Evolutionary conservation across 2,888 invertebrate genomes (phyloP).

Genomic region (Eupeodes latifasciatus): DNA sequence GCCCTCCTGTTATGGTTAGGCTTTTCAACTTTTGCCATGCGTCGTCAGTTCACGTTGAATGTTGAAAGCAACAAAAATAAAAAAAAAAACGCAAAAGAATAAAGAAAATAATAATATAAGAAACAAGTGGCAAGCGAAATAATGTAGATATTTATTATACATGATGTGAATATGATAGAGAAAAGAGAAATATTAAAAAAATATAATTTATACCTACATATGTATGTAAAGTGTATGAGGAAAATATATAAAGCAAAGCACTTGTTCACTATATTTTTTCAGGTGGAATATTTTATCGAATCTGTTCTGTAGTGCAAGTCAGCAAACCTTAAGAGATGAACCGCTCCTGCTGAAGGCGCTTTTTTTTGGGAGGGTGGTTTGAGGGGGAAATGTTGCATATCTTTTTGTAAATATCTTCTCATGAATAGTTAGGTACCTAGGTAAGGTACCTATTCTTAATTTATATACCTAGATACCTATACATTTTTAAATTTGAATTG

Average conservation of each 20-base stretch:
- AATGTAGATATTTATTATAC: conserved; percentile 14
- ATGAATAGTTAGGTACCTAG: not conserved
- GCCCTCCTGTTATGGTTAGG: conserved; percentile 60
- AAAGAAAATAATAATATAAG: conserved; percentile 17
- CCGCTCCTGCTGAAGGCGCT: not conserved
- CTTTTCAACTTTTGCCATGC: conserved; percentile 71
- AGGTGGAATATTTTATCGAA: conserved; percentile 53
- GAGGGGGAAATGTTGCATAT: not conserved
- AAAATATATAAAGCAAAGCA: conserved; percentile 45
- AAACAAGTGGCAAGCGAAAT: conserved; percentile 65
- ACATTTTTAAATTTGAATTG: not conserved
- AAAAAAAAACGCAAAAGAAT: not conserved
- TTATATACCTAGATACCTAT: not conserved
- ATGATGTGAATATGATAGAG: conserved; percentile 25
- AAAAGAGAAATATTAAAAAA: not conserved
- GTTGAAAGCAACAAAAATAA: conserved; percentile 38
- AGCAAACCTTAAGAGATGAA: conserved; percentile 23
- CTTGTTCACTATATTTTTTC: conserved; percentile 57
- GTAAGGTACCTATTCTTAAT: not conserved
- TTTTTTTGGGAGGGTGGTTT: too few relatives aligned
- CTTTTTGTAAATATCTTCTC: not conserved
- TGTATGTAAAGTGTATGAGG: not conserved
- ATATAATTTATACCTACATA: not conserved
- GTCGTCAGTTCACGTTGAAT: conserved; percentile 57
- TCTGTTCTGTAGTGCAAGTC: conserved; percentile 38